These are phyloP conservation scores for Gavialis gangeticus DNA, from an alignment of 2,113 vertebrate genomes.

Conservation along the genomic window DNA sequence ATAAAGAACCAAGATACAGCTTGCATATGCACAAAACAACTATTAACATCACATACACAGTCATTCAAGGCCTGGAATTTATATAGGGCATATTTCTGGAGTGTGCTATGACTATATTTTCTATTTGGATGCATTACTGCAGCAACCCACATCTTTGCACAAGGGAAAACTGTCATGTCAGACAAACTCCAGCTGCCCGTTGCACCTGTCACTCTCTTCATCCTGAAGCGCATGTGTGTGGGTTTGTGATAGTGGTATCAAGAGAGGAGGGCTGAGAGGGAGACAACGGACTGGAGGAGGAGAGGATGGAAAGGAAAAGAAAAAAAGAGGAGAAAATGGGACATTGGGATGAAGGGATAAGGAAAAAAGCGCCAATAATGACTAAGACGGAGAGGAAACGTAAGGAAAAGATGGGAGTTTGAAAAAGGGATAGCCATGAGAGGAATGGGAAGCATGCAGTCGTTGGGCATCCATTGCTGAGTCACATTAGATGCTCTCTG, in stretches of 20 bases:
- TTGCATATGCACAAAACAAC: constrained; percentile 39
- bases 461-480: background rate
- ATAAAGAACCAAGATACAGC: constrained; percentile 29
- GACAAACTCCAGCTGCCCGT: constrained; percentile 61
- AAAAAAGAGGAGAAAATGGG: background rate
- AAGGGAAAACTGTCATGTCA: constrained; percentile 41
- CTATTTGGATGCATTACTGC: background rate
- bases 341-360: background rate
- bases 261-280: background rate
- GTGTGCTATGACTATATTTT: constrained; percentile 13
- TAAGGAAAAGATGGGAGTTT: background rate
- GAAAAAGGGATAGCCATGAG: background rate
- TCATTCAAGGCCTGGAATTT: constrained; percentile 48
- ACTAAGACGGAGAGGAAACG: background rate
- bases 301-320: background rate
- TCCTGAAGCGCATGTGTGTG: background rate
- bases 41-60: background rate
- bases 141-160: constrained; percentile 12
- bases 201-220: constrained; percentile 34
- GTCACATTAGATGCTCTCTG: background rate
- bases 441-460: background rate
- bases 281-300: background rate
- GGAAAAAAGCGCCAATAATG: background rate
- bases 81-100: constrained; percentile 40
- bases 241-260: background rate